Conservation (phyloP, 2,888 invertebrate species). For the Callinectes sapidus region DNA sequence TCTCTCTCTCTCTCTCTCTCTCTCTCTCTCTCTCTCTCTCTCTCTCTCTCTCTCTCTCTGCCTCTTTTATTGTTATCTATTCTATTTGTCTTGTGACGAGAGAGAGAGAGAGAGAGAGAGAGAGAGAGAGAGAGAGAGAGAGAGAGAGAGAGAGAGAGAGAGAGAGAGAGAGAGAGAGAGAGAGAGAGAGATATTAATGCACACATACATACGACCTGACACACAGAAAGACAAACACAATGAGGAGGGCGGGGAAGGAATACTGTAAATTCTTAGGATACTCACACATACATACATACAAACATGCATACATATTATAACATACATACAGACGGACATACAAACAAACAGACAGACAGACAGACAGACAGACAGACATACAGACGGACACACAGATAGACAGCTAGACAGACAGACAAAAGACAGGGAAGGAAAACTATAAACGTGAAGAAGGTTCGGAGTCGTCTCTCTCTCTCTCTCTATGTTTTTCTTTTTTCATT, state of each 20-base stretch:
- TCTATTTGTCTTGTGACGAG: not conserved
- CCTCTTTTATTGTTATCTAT: not conserved
- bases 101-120: not conserved
- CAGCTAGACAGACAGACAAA: not conserved
- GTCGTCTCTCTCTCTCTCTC: not conserved
- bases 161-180: not conserved
- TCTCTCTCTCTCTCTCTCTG: slow-evolving; percentile 21
- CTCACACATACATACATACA: not conserved
- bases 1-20: not conserved
- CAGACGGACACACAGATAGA: not conserved
- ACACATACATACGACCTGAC: too few relatives aligned
- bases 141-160: not conserved
- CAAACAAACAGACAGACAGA: not conserved
- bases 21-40: slow-evolving; percentile 11
- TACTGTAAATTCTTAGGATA: too few relatives aligned
- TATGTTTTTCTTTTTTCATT: not conserved
- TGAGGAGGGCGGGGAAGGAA: too few relatives aligned
- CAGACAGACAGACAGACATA: not conserved
- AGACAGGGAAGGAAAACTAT: not conserved
- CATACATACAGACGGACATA: not conserved
- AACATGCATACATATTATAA: too few relatives aligned
- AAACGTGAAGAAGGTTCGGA: not conserved
- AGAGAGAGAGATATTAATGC: not conserved
- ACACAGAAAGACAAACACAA: too few relatives aligned
- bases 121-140: slow-evolving; percentile 1